These are phyloP conservation scores for Mya arenaria DNA, from an alignment of 1,140 invertebrate species.

Conservation along the genomic window DNA sequence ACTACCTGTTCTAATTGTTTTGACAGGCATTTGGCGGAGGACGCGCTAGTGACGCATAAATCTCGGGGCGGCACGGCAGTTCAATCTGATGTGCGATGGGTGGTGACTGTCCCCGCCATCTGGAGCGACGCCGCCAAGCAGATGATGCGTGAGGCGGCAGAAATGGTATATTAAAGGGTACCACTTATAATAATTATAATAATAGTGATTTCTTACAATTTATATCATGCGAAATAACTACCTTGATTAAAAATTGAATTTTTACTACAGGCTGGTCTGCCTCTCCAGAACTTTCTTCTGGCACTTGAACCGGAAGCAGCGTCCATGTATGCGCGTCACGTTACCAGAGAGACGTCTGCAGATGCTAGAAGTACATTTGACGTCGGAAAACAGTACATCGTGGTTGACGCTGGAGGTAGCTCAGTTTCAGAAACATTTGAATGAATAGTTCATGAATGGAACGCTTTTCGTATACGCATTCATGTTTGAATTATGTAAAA, in stretches of 20 bases:
- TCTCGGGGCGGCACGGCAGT: background rate
- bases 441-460: no score
- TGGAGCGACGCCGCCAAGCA: slow-evolving; percentile 9
- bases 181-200: background rate
- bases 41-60: background rate
- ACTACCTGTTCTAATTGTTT: no score
- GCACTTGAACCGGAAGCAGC: background rate
- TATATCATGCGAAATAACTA: background rate
- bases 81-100: background rate
- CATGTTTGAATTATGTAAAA: background rate
- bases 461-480: no score
- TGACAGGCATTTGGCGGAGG: background rate
- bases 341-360: background rate
- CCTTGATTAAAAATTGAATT: background rate
- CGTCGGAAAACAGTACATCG: background rate
- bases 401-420: background rate
- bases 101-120: slow-evolving; percentile 15
- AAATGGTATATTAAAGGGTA: background rate
- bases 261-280: background rate
- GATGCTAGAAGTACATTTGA: background rate
- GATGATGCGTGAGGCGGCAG: slow-evolving; percentile 10
- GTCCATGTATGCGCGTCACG: background rate
- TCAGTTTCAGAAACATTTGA: no score
- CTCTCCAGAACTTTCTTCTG: background rate
- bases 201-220: background rate